These are phyloP conservation scores for Tympanuchus pallidicinctus DNA, from an alignment of 2,113 vertebrate genomes.

Conservation along the genomic window DNA sequence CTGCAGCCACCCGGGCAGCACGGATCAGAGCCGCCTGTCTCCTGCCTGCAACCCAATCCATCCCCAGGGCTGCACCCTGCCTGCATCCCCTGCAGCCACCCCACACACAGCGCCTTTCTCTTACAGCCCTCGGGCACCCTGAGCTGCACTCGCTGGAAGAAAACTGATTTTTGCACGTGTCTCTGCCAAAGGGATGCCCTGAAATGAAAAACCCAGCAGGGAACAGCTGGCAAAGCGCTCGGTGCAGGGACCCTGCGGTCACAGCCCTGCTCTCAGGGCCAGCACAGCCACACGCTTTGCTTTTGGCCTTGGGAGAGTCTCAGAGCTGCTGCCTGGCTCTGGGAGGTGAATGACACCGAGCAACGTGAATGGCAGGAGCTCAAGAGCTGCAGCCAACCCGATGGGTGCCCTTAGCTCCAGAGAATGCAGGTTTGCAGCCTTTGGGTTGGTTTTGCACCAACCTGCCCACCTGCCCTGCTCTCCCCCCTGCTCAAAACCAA, in stretches of 20 bases:
- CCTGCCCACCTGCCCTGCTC: not conserved
- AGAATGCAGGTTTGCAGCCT: not conserved
- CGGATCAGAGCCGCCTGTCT: constrained; percentile 73
- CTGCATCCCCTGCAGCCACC: not conserved
- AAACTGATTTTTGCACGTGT: not conserved
- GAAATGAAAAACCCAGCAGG: rapidly evolving
- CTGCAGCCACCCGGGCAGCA: constrained; percentile 52
- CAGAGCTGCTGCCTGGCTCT: rapidly evolving
- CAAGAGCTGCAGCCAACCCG: not conserved
- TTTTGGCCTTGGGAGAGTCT: not conserved
- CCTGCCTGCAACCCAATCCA: constrained; percentile 28
- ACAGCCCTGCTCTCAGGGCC: not conserved
- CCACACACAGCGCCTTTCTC: too few species aligned
- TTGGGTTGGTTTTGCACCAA: not conserved
- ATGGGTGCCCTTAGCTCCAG: rapidly evolving
- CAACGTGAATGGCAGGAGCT: not conserved
- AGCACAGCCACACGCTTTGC: not conserved
- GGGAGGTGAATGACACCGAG: rapidly evolving
- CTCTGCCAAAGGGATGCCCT: rapidly evolving
- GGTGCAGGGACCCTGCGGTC: not conserved
- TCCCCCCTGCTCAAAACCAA: rapidly evolving
- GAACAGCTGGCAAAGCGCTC: rapidly evolving
- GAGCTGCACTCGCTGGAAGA: not conserved
- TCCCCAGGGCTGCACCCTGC: not conserved
- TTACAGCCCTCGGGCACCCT: not conserved